phyloP scores from a whole-genome alignment of 1,140 invertebrate species.

The Tribolium madens region DNA sequence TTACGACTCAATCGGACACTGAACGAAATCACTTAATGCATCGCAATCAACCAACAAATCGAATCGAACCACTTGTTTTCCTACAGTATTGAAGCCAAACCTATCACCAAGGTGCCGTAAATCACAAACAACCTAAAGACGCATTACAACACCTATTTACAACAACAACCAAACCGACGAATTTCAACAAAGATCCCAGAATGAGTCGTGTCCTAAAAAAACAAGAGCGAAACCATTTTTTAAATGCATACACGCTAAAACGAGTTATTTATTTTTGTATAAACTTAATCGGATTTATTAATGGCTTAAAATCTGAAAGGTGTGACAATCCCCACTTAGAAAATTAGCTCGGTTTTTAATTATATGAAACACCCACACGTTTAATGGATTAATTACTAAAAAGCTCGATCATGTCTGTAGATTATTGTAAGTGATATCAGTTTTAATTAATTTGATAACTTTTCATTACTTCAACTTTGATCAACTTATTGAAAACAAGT shows the following conservation, averaged over 20 bases:
- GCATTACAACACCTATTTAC: too few relatives aligned
- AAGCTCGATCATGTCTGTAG: background rate
- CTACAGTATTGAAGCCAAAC: background rate
- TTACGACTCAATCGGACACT: slow-evolving; percentile 18
- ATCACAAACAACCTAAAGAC: background rate
- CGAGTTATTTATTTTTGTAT: background rate
- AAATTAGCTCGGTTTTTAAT: background rate
- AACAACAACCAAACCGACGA: too few relatives aligned
- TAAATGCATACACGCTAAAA: background rate
- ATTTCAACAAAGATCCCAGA: background rate
- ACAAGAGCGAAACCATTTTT: background rate
- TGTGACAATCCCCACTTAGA: background rate
- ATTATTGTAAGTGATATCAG: background rate
- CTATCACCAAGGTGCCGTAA: background rate
- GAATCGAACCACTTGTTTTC: slow-evolving; percentile 3
- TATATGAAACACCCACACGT: background rate
- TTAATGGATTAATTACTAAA: background rate
- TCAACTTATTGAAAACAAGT: background rate
- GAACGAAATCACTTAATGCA: slow-evolving; percentile 15
- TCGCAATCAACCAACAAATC: background rate
- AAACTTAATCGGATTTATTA: background rate
- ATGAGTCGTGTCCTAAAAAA: background rate
- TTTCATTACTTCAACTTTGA: background rate
- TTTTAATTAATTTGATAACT: background rate
- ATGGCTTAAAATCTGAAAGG: background rate